These are phyloP conservation scores for Galerucella pusilla DNA, from an alignment of 2,888 invertebrate genomes.

Conservation along the genomic window DNA sequence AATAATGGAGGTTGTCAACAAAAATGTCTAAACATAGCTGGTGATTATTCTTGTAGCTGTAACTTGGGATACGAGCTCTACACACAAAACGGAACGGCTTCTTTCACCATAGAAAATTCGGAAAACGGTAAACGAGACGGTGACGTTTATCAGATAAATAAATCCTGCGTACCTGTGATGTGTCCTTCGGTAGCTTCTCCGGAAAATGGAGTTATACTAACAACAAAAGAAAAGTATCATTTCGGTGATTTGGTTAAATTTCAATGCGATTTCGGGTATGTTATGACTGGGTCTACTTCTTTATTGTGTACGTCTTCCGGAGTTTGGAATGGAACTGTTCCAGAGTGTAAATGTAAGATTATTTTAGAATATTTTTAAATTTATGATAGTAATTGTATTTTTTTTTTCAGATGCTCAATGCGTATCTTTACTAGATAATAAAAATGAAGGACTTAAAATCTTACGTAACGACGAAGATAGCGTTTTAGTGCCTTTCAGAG, in stretches of 20 bases:
- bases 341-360: constrained; percentile 90
- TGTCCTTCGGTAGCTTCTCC: constrained; percentile 82
- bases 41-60: constrained; percentile 88
- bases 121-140: constrained; percentile 91
- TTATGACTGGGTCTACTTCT: constrained; percentile 88
- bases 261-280: constrained; percentile 95
- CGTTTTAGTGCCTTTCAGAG: constrained; percentile 87
- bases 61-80: constrained; percentile 93
- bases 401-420: constrained; percentile 83
- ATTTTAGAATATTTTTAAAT: too few species aligned
- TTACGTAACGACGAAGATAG: constrained; percentile 84
- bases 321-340: constrained; percentile 92
- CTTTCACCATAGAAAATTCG: constrained; percentile 79
- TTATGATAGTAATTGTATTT: neutral
- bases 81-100: constrained; percentile 88
- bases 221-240: constrained; percentile 84
- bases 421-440: constrained; percentile 89
- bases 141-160: constrained; percentile 88
- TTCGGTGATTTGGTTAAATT: constrained; percentile 91
- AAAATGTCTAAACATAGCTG: constrained; percentile 91
- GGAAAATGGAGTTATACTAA: constrained; percentile 86
- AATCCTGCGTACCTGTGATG: constrained; percentile 95
- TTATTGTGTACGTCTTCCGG: constrained; percentile 90
- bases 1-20: constrained; percentile 94
- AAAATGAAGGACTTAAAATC: constrained; percentile 85